phyloP scores from a whole-genome alignment of 2,888 invertebrate species.

The Chrysolina oricalcia region DNA sequence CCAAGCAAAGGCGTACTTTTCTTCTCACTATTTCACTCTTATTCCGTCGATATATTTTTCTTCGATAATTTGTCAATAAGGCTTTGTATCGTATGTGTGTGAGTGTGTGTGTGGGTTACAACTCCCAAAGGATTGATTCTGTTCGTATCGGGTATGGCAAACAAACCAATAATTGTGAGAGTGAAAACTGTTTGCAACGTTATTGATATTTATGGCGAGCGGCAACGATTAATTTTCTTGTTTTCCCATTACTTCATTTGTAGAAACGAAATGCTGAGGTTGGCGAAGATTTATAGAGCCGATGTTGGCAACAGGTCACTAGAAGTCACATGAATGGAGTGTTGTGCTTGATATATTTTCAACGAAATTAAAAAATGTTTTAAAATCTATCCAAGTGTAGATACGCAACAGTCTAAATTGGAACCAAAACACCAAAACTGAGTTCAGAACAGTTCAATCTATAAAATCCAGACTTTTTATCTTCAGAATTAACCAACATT shows the following conservation, averaged over 20 bases:
- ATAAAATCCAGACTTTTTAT: too few relatives aligned
- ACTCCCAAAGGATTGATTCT: neutral
- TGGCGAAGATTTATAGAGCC: neutral
- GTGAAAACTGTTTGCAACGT: slow-evolving; percentile 8
- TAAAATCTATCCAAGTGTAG: too few relatives aligned
- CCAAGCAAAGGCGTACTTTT: too few relatives aligned
- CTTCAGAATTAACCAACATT: too few relatives aligned
- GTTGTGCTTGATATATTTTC: too few relatives aligned
- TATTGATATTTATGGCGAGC: slow-evolving; percentile 11
- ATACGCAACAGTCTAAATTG: too few relatives aligned
- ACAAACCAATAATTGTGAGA: slow-evolving; percentile 1
- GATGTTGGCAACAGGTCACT: neutral
- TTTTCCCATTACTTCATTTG: neutral
- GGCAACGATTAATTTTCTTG: neutral
- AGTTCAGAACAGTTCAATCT: too few relatives aligned
- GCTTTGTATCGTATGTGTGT: neutral
- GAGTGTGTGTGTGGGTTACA: neutral
- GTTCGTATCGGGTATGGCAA: neutral
- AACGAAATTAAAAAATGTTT: too few relatives aligned
- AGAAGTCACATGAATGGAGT: too few relatives aligned
- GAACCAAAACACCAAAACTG: too few relatives aligned
- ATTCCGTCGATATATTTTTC: too few relatives aligned
- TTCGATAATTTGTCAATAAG: neutral
- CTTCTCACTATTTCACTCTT: too few relatives aligned
- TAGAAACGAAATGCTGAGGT: neutral